Evolutionary conservation across 2,797 vertebrate species (phyloP).

Genomic region (Danio choprae): DNA sequence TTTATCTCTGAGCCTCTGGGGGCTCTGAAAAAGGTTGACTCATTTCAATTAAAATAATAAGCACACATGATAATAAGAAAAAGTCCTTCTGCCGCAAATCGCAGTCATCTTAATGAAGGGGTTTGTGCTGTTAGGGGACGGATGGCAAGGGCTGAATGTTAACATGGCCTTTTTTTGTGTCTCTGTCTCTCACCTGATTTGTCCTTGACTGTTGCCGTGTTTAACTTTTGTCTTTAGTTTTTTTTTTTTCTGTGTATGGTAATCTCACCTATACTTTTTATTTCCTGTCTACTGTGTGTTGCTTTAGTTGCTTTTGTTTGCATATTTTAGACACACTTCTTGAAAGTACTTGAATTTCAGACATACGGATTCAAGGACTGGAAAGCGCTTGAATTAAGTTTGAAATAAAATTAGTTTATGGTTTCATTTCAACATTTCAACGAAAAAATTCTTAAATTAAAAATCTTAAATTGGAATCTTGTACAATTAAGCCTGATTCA

Average conservation of each 20-base stretch:
- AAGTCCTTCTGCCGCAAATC: conserved; percentile 56
- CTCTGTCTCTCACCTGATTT: conserved; percentile 24
- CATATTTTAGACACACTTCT: no score
- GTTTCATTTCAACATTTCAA: no score
- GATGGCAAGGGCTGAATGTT: conserved; percentile 50
- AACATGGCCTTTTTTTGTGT: conserved; percentile 46
- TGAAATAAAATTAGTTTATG: no score
- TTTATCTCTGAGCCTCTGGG: conserved; percentile 63
- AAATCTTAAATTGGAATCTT: no score
- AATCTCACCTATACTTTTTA: background rate
- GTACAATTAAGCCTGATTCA: no score
- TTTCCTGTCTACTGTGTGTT: background rate
- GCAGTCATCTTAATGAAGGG: conserved; percentile 63
- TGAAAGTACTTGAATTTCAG: no score
- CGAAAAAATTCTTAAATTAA: no score
- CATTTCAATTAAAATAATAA: conserved; percentile 70
- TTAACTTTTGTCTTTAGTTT: background rate
- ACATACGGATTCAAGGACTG: no score
- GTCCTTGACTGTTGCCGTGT: background rate
- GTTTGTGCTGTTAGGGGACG: conserved; percentile 38
- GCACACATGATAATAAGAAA: conserved; percentile 57
- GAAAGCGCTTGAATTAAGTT: no score
- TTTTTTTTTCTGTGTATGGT: background rate
- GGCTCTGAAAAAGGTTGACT: conserved; percentile 62
- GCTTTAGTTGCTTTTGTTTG: conserved; percentile 8